phyloP scores from a whole-genome alignment of 2,797 vertebrate species.

The Coreius guichenoti region DNA sequence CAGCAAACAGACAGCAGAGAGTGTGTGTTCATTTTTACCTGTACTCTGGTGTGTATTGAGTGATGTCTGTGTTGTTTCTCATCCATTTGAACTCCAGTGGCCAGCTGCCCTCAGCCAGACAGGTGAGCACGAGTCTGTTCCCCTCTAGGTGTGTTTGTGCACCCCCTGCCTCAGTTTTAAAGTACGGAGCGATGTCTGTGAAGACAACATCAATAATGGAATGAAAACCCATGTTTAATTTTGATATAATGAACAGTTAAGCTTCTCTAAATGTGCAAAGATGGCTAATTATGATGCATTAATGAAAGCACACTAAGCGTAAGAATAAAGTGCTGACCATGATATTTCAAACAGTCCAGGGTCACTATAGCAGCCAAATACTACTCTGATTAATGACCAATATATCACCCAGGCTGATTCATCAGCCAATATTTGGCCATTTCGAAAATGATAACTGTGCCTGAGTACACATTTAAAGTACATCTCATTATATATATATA shows the following conservation, averaged over 20 bases:
- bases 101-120: constrained; percentile 88
- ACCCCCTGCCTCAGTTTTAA: constrained; percentile 83
- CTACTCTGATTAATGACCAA: constrained; percentile 10
- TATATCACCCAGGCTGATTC: background rate
- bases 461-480: background rate
- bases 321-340: constrained; percentile 22
- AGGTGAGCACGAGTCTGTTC: constrained; percentile 85
- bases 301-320: background rate
- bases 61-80: constrained; percentile 76
- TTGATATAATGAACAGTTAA: background rate
- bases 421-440: background rate
- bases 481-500: background rate
- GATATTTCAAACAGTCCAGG: background rate
- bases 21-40: constrained; percentile 72
- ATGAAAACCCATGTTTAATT: background rate
- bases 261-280: background rate
- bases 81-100: constrained; percentile 87
- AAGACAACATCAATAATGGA: background rate
- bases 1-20: constrained; percentile 45
- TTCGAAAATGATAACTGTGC: background rate
- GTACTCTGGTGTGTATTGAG: constrained; percentile 81
- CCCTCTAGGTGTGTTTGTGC: constrained; percentile 84
- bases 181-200: constrained; percentile 82
- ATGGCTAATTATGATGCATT: constrained; percentile 2
- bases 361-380: background rate